Evolutionary conservation across 2,888 invertebrate species (phyloP).

Genomic region (Scelioninae gen. 2): DNA sequence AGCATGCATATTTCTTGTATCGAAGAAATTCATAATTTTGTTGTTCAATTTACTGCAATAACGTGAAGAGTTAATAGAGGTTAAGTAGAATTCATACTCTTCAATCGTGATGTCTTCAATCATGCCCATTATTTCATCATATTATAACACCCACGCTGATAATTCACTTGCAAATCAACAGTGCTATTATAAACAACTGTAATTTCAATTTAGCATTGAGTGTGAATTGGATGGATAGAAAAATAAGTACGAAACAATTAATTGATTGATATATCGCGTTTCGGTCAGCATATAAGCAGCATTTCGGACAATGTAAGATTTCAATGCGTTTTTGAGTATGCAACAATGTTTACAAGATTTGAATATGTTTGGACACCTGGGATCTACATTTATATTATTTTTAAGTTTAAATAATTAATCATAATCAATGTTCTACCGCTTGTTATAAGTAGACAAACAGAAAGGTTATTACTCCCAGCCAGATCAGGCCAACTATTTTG

Average conservation of each 20-base stretch:
- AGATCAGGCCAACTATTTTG: conserved; percentile 70
- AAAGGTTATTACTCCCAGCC: conserved; percentile 73
- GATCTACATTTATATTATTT: too few species aligned
- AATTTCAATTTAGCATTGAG: too few species aligned
- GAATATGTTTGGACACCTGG: too few species aligned
- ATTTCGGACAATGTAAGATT: too few species aligned
- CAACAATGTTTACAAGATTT: too few species aligned
- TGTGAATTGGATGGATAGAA: too few species aligned
- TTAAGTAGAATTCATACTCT: conserved; percentile 69
- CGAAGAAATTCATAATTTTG: conserved; percentile 11
- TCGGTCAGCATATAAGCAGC: too few species aligned
- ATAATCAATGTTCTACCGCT: conserved; percentile 11
- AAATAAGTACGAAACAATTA: too few species aligned
- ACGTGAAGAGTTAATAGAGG: conserved; percentile 64
- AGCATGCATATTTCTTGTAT: neutral
- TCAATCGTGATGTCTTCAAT: conserved; percentile 62
- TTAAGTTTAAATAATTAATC: conserved; percentile 16
- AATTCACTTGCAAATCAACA: too few species aligned
- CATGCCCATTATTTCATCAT: conserved; percentile 18
- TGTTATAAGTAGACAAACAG: conserved; percentile 61
- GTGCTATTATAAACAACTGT: too few species aligned
- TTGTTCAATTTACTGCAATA: conserved; percentile 63
- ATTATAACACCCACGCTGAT: conserved; percentile 28
- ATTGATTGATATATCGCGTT: too few species aligned
- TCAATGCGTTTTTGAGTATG: too few species aligned